Base-by-base conservation (phyloP, 2,113 vertebrate genomes). In the Condylura cristata region DNA sequence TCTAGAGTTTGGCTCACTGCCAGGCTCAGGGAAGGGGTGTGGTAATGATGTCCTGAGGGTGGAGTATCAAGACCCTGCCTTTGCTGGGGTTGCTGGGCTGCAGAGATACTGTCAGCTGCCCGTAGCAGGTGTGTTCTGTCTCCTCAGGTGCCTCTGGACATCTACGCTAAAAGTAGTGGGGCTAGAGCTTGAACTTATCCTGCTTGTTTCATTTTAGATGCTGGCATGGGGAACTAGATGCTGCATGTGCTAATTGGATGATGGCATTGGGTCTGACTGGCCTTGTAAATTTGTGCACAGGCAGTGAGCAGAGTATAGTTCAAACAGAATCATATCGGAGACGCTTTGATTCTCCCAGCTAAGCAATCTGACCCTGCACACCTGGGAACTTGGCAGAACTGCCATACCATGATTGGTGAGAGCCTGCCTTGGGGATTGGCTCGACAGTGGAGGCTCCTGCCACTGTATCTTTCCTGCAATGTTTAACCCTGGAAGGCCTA, bases 301-400 rank as follows among this genome's bases (percentile, higher is more conserved):
- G 76, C 60, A 53, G 90, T 7, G n/a, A 95, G 84, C 7, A 26
- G 92, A 93, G 58, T 92, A 70, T 76, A 85, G 92, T 96, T 97
- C 93, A 94, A 88, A 96, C 76, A 84, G 95, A 94, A 95, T 96
- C 85, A 70, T 93, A 61, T 70, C 65, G 81, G 86, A 93, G 94
- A 87, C 32, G 91, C 95, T 97, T 95, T 96, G 96, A 97, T 94
- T 96, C 92, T 93, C 61, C 34, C n/a, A 34, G 90, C 80, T 96
- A 95, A 94, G 76, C 84, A 72, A 30, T 39, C 71, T 90, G 93
- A 87, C 84, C 46, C 89, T 89, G 75, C 30, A 46, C 76, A 76
- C 88, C 72, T 78, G 81, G 91, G 60, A 94, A 83, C 65, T 76
- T 81, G 94, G 76, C 84, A 90, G 75, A 81, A 44, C 66, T 66